Conservation (phyloP, 2,888 invertebrate genomes). For the Drosophila buzzatii region DNA sequence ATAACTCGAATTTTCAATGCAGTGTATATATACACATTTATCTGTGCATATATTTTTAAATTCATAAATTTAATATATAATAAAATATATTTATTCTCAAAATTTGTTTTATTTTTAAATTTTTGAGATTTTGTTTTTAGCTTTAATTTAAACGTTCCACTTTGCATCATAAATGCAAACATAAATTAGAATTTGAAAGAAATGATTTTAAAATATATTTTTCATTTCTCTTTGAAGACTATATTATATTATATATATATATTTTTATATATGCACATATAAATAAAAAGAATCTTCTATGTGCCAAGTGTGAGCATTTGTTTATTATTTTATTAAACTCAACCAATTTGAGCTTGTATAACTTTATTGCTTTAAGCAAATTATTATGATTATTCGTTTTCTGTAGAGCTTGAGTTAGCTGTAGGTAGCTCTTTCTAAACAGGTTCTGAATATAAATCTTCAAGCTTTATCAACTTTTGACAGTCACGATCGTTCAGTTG, state of each 20-base stretch:
- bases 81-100: no score
- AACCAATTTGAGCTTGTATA: not conserved
- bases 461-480: conserved; percentile 11
- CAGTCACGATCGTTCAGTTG: conserved; percentile 10
- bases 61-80: no score
- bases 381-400: conserved; percentile 18
- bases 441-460: conserved; percentile 16
- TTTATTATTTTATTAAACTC: not conserved
- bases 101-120: no score
- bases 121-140: no score
- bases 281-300: not conserved
- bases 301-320: not conserved
- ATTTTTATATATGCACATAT: no score
- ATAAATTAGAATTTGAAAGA: no score
- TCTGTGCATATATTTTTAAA: no score
- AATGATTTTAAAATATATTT: not conserved
- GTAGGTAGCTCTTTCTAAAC: conserved; percentile 12
- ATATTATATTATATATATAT: no score
- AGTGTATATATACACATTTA: no score
- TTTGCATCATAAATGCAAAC: no score
- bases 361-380: conserved; percentile 11
- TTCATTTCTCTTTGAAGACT: not conserved
- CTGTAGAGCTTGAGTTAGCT: conserved; percentile 1
- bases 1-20: no score
- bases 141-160: no score